These are phyloP conservation scores for Delphinus delphis DNA, from an alignment of 2,113 vertebrate genomes.

Conservation along the genomic window DNA sequence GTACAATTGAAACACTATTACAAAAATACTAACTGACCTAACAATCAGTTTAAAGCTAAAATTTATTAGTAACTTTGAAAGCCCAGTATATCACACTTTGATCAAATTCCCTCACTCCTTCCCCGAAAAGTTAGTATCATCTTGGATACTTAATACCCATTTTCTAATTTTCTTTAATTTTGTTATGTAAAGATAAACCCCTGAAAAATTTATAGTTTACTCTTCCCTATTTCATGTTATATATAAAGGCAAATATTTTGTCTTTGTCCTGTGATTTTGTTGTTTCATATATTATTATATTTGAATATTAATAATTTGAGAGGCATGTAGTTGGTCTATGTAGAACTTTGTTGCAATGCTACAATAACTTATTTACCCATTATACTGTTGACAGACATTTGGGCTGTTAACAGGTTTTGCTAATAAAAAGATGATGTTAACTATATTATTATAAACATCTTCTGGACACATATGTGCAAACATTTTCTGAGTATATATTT, in stretches of 20 bases:
- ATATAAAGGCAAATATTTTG: neutral
- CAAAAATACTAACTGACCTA: neutral
- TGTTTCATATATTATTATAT: neutral
- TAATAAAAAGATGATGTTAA: neutral
- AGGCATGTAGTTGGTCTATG: neutral
- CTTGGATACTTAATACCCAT: neutral
- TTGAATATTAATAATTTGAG: neutral
- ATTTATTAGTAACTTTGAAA: neutral
- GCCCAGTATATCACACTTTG: neutral
- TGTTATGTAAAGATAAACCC: neutral
- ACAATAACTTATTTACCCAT: neutral
- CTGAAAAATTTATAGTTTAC: neutral
- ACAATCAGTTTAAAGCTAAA: neutral
- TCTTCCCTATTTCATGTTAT: neutral
- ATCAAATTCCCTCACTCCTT: neutral
- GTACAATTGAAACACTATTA: neutral
- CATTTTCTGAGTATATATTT: neutral
- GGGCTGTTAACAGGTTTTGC: neutral
- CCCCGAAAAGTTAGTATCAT: neutral
- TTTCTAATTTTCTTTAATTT: neutral
- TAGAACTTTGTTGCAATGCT: neutral
- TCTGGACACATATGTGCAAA: neutral
- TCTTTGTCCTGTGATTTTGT: neutral
- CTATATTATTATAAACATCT: neutral
- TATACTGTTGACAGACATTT: neutral